Base-by-base conservation (phyloP, 2,888 invertebrate species). In the Monochamus alternatus region DNA sequence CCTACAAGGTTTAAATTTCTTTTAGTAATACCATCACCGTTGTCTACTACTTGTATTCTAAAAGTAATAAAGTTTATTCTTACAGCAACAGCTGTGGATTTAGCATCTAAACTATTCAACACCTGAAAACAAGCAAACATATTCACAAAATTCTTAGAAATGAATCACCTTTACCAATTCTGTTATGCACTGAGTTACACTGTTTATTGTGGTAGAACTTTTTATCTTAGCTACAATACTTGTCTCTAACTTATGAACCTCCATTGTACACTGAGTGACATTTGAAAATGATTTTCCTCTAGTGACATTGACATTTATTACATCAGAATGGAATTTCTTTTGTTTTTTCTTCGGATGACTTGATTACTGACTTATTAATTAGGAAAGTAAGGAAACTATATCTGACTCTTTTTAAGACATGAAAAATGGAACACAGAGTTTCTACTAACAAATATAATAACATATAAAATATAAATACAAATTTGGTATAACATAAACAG, bases 1-100 rank as follows among this genome's bases (percentile, higher is more conserved):
- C 94, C 95, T 65, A 94, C 84, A 32, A 88, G 79, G 64, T 90
- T 85, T 76, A 95, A 89, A 84, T 93, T 91, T 38, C 88, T 84
- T 81, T 89, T 87, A 3, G 88, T 81, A 44, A 96, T 92, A 2
- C 96, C 96, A 81, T 79, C 82, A 2, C 96, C 96, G 89, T 96
- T 95, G 86, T 96, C 96, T 55, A 95, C 90, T 5, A 96, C 93
- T 91, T 94, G 94, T 80, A 96, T 90, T 80, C 90, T 91, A 82
- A 90, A 91, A 77, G 91, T 90, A 73, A 89, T 85, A 38, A 93
- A 87, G 86, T 95, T 90, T 32, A 95, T 86, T 83, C 95, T 90
- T 69, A 95, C 90, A 30, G 94, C 94, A 74, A 96, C 91, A 32
- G 93, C 92, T 22, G 92, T 92, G 1, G 95, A 91, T 78, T 91